phyloP scores from a whole-genome alignment of 1,140 invertebrate genomes.

The Metopolophium dirhodum region DNA sequence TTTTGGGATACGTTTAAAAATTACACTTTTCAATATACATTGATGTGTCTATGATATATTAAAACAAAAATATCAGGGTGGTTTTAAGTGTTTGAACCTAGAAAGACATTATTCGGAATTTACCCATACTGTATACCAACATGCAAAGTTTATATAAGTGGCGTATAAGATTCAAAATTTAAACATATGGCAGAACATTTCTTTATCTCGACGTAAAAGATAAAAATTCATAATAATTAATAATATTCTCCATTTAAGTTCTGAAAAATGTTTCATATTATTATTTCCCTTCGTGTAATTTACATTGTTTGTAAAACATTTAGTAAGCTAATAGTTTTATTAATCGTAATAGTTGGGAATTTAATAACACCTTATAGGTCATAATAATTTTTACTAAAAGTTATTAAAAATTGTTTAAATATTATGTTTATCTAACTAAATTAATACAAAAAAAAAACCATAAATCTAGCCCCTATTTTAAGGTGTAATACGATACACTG shows the following conservation, averaged over 20 bases:
- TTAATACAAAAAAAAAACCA: neutral
- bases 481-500: neutral
- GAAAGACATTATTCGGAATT: neutral
- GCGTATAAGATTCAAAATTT: neutral
- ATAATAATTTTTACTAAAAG: neutral
- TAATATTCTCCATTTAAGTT: neutral
- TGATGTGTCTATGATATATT: neutral
- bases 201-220: neutral
- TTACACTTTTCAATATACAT: neutral
- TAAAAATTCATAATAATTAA: neutral
- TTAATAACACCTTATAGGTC: neutral
- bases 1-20: neutral
- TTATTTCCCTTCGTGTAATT: neutral
- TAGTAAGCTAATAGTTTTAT: neutral
- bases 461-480: too few relatives aligned
- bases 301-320: neutral
- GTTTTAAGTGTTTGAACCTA: neutral
- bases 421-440: neutral
- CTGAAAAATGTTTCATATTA: neutral
- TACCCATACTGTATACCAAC: neutral
- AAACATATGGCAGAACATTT: neutral
- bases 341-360: neutral
- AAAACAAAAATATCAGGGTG: neutral
- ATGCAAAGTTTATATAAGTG: neutral
- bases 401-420: neutral